A percentile compares a stretch with the other conserved stretches of the same genome.
Conservation (phyloP, 2,797 vertebrate species). For the Tokudaia tokunoshimensis region DNA sequence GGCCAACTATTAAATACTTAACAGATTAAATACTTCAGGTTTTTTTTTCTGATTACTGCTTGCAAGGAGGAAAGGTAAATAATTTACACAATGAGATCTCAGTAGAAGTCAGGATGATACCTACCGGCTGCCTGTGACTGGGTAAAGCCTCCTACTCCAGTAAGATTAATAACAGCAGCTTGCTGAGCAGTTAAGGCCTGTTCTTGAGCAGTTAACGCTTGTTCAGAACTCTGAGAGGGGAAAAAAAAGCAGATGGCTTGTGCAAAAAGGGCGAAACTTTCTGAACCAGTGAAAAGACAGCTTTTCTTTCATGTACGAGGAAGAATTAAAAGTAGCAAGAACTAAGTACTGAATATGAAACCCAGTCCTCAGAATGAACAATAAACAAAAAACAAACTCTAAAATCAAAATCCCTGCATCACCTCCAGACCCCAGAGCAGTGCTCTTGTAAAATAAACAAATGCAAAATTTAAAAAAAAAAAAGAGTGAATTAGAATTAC, state of each 20-base stretch:
- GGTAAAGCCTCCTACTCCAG: conserved; percentile 96
- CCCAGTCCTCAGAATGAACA: conserved; percentile 11
- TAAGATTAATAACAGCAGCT: conserved; percentile 96
- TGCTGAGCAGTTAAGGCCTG: conserved; percentile 95
- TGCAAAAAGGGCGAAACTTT: conserved; percentile 47
- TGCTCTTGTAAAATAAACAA: neutral
- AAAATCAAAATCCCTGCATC: neutral
- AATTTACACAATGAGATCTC: neutral
- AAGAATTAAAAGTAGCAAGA: conserved; percentile 29
- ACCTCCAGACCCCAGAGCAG: neutral
- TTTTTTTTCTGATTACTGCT: conserved; percentile 18
- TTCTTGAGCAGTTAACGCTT: conserved; percentile 91
- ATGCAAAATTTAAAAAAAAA: neutral
- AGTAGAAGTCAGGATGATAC: conserved; percentile 77
- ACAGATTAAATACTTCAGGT: conserved; percentile 26
- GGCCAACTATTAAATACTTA: conserved; percentile 14
- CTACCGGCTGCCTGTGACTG: conserved; percentile 95
- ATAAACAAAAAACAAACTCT: neutral
- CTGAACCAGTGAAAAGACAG: neutral
- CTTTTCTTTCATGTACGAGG: neutral
- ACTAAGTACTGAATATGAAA: neutral
- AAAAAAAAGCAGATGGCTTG: conserved; percentile 77
- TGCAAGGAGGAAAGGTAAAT: conserved; percentile 35
- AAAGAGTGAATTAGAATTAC: neutral
- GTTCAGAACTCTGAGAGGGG: conserved; percentile 92